phyloP scores from a whole-genome alignment of 2,797 vertebrate species.

The Typhlichthys eigenmanni region DNA sequence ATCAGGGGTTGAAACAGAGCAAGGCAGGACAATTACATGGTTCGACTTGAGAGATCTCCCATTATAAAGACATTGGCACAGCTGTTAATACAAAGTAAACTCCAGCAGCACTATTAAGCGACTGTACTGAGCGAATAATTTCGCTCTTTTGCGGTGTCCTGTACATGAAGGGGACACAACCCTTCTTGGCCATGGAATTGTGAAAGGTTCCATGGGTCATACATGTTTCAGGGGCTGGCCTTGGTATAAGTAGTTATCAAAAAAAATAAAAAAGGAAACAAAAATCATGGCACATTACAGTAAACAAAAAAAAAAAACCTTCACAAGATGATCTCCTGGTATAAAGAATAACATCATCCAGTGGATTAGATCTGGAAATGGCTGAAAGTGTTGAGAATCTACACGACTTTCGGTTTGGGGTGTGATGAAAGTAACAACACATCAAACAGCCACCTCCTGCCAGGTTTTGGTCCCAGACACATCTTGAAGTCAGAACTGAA shows the following conservation, averaged over 20 bases:
- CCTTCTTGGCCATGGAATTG: conserved; percentile 45
- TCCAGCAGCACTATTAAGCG: conserved; percentile 70
- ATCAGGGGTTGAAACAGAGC: conserved; percentile 66
- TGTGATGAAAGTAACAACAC: conserved; percentile 32
- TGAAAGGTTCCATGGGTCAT: conserved; percentile 30
- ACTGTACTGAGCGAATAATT: conserved; percentile 59
- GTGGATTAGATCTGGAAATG: conserved; percentile 48
- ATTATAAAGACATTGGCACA: conserved; percentile 73
- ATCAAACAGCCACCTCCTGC: conserved; percentile 34
- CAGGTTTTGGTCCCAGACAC: conserved; percentile 20
- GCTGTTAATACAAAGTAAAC: conserved; percentile 72
- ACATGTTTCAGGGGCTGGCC: conserved; percentile 5
- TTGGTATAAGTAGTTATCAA: conserved; percentile 29
- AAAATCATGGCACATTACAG: conserved; percentile 19
- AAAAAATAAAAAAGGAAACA: conserved; percentile 50
- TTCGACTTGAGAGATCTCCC: conserved; percentile 60
- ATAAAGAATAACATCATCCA: conserved; percentile 51
- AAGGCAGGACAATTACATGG: conserved; percentile 73
- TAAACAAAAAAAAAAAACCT: conserved; percentile 18
- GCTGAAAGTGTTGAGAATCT: conserved; percentile 36
- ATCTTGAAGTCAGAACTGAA: conserved; percentile 43
- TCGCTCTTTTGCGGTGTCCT: conserved; percentile 62
- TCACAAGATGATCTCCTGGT: conserved; percentile 48
- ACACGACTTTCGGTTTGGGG: conserved; percentile 21
- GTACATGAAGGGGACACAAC: conserved; percentile 58